Evolutionary conservation across 1,140 invertebrate species (phyloP), one percentile per base, ranked within the genome.

Genomic region (Zaprionus lachaisei): DNA sequence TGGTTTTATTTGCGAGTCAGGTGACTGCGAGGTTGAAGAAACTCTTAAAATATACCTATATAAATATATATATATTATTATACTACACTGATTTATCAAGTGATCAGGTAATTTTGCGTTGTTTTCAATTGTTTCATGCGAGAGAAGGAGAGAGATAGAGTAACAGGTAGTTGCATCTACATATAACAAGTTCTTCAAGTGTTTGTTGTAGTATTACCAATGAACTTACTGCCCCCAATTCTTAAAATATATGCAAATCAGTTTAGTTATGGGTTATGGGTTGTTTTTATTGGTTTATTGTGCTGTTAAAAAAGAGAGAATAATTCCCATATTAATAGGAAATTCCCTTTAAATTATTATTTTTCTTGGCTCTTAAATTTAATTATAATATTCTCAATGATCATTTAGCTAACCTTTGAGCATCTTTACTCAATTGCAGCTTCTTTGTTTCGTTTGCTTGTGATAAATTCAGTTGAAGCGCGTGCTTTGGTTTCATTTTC

Each of bases 401-500:
- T 47, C 17, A 17, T 7, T 20, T 14, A 47, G 11, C 4, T 12
- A 22, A 49, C 47, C 2, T 9, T 20, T 20, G 20, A 49, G 20
- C 17, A 22, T 47, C 44, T 54, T 14, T 14, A 11, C 26, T 54
- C 24, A 24, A 28, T 15, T 14, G 38, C 4, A 44, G 15, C 5
- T 6, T 20, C 6, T 4, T 67, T 49, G 24, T 37, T 73, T 67
- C 26, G 37, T 47, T 47, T 17, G n/a, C 41, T 47, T 47, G 22
- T 63, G 31, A 22, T 51, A 24, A 58, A 20, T 71, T 70, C 62
- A 58, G 54, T 70, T 41, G 28, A 34, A 72, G 60, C 58, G 26
- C 41, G 65, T 61, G 61, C 61, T 55, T 37, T 57, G 67, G 41
- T 41, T 58, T 37, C 24, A 64, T 63, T 68, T 67, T 65, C 38